phyloP scores from a whole-genome alignment of 2,797 vertebrate genomes.

The Geotria australis region DNA sequence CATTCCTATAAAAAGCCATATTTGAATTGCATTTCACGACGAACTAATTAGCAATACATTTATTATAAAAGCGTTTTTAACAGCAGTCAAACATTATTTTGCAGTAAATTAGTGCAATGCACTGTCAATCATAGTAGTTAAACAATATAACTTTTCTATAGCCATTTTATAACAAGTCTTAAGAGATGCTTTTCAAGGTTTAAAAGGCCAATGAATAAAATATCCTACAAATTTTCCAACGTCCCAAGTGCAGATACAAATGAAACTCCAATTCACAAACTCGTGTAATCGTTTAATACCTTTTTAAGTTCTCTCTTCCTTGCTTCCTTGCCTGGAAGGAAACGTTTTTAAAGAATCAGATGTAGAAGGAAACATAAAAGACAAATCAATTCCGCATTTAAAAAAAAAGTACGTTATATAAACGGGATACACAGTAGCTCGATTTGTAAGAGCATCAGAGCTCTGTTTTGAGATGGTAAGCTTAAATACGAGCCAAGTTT shows the following conservation, averaged over 20 bases:
- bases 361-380: not conserved
- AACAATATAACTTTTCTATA: too few relatives aligned
- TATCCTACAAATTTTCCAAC: not conserved
- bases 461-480: not conserved
- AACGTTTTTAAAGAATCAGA: not conserved
- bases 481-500: not conserved
- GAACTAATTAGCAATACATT: not conserved
- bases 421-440: not conserved
- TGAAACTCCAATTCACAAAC: not conserved
- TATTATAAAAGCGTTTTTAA: too few relatives aligned
- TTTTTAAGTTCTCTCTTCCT: slow-evolving; percentile 87
- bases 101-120: too few relatives aligned
- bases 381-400: not conserved
- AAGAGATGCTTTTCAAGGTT: too few relatives aligned
- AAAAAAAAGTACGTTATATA: not conserved
- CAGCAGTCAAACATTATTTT: too few relatives aligned
- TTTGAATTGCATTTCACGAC: too few relatives aligned
- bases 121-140: too few relatives aligned
- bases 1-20: too few relatives aligned
- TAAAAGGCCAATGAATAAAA: too few relatives aligned
- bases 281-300: slow-evolving; percentile 15
- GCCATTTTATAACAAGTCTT: too few relatives aligned
- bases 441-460: not conserved
- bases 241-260: not conserved
- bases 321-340: slow-evolving; percentile 57